These are phyloP conservation scores for Argentina silus DNA, from an alignment of 2,797 vertebrate species.

Conservation along the genomic window DNA sequence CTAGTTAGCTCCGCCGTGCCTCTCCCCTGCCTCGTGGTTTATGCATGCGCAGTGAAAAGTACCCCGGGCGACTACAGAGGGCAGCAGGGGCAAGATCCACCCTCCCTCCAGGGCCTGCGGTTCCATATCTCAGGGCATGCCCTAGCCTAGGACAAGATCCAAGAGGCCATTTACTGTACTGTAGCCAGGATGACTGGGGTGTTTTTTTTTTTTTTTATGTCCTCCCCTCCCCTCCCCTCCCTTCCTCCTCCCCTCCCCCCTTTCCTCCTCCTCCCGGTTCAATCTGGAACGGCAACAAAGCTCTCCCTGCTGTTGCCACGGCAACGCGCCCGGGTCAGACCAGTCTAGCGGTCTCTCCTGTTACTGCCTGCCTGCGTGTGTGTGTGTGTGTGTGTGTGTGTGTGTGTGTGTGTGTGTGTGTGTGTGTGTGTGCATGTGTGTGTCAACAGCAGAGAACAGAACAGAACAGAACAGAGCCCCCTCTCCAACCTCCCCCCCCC, in stretches of 20 bases:
- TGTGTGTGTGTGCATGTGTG: too few relatives aligned
- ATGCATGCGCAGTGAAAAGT: conserved; percentile 8
- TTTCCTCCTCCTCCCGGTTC: conserved; percentile 39
- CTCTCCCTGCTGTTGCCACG: conserved; percentile 67
- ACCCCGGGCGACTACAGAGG: not conserved
- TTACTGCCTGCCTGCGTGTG: conserved; percentile 38
- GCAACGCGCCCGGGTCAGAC: conserved; percentile 70
- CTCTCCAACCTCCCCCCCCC: not conserved
- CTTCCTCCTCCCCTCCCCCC: not conserved
- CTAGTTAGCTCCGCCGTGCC: not conserved
- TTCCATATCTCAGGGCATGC: conserved; percentile 19
- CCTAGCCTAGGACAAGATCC: conserved; percentile 12
- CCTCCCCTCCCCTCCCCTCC: conserved; percentile 23
- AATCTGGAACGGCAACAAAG: conserved; percentile 68
- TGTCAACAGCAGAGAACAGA: not conserved
- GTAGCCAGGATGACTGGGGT: not conserved
- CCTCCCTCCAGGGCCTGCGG: not conserved
- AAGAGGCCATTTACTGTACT: conserved; percentile 7
- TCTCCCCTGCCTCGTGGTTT: conserved; percentile 6
- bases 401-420: too few relatives aligned
- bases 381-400: too few relatives aligned
- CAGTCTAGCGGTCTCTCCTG: conserved; percentile 60
- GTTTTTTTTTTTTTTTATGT: conserved; percentile 5
- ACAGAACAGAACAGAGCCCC: not conserved
- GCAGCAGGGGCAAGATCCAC: not conserved